Percentiles rank a stretch among this genome's conserved stretches.
phyloP scores from a whole-genome alignment of 64 coral and sea anemone genomes.

The Actinia tenebrosa region DNA sequence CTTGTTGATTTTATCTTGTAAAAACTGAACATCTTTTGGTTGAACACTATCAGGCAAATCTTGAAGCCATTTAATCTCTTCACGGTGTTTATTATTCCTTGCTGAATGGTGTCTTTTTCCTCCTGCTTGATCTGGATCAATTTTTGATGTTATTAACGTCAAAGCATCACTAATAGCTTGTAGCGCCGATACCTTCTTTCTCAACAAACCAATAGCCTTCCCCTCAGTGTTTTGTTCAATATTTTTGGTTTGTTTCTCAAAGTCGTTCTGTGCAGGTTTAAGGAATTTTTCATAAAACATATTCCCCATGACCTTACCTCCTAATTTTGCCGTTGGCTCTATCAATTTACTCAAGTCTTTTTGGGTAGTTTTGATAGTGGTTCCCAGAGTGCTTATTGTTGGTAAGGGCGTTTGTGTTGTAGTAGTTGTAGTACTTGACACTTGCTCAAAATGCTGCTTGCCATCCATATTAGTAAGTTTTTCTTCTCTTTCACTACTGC shows the following conservation, averaged over 20 bases:
- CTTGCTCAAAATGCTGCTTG: not conserved
- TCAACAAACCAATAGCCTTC: conserved; percentile 3
- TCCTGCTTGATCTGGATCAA: conserved; percentile 8
- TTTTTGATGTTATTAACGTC: conserved; percentile 28
- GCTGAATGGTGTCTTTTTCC: not conserved
- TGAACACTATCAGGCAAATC: not conserved
- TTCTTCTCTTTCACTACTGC: not conserved
- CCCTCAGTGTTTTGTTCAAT: not conserved
- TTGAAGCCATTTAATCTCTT: not conserved
- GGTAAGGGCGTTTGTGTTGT: not conserved
- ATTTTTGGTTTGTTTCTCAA: not conserved
- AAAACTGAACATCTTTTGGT: conserved; percentile 22
- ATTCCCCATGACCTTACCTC: conserved; percentile 23
- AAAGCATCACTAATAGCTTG: conserved; percentile 61
- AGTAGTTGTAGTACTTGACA: not conserved
- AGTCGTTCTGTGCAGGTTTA: not conserved
- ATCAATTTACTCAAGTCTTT: not conserved
- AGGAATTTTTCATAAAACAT: conserved; percentile 25
- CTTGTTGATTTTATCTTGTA: conserved; percentile 56
- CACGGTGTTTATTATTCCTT: not conserved
- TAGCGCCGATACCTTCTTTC: conserved; percentile 37
- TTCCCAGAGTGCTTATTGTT: not conserved
- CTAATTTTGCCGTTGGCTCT: conserved; percentile 17
- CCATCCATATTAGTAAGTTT: not conserved
- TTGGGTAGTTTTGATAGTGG: not conserved